Evolutionary conservation across 2,797 vertebrate species (phyloP), one percentile per base, ranked within the genome.

Genomic region (Pipistrellus kuhlii): DNA sequence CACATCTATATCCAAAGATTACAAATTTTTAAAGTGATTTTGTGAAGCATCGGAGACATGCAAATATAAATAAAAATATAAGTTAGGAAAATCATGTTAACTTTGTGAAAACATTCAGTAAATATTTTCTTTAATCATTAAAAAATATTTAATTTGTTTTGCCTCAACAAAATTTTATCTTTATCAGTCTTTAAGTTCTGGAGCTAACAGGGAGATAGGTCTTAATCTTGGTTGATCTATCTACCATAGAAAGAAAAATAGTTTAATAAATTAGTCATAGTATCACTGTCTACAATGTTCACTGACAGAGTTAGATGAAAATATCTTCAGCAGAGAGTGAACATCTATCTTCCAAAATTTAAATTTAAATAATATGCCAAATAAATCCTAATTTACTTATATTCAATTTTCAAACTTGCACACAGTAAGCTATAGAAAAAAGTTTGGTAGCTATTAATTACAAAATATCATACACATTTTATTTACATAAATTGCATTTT

Each of bases 321-420:
- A 32, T 55, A 27, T 2, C 6, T 82, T 92, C 15, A 59, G 14
- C 51, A 75, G 7, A 73, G 0, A 59, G 1, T 46, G 15, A 77
- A 4, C 30, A 93, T 27, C 3, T 46, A 12, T 66, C 32, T 53
- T 89, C 57, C 64, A 94, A 94, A 86, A n/a, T 62, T 41, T 71
- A 6, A 64, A 46, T 85, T 76, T 64, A 53, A 76, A 18, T 64
- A 80, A 41, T 62, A 38, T 23, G 30, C n/a, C 46, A 25, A 83
- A n/a, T 23, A 3, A 41, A 23, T 90, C 10, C n/a, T 75, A 41
- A 55, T 57, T 82, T 46, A 66, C 8, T 85, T 18, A 77, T 8
- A 86, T 55, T 91, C 18, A 53, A 25, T 46, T 87, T 81, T 94
- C 66, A 90, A 85, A 41, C 13, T 53, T 82, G 25, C 14, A 80